Base-by-base conservation (phyloP, 2,888 invertebrate genomes). In the Margaritifera margaritifera region DNA sequence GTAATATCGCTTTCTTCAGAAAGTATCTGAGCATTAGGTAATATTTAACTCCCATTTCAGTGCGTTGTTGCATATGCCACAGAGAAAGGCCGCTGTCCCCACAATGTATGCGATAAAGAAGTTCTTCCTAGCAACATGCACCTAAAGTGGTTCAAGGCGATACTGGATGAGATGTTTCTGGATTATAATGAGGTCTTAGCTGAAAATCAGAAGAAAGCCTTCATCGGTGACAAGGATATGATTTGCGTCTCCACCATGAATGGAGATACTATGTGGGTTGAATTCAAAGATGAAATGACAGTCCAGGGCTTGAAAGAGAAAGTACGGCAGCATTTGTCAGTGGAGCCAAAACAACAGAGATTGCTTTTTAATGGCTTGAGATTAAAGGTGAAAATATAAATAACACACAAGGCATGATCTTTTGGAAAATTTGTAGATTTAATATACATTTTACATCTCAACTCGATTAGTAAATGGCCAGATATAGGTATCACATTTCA, bases 181-280 rank as follows among this genome's bases (percentile, higher is more conserved):
- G 56, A 64, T 42, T 64, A 64, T 27, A 27, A 11, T 25, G 42
- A 64, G 24, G 64, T 64, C 15, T 31, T 24, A 24, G 22, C 55
- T 22, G 42, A 42, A 42, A 42, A 42, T 42, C 42, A 42, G 42
- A 42, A 42, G 42, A 42, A 42, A 11, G 42, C 42, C 42, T 42
- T 42, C 42, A 42, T 11, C 42, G 15, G 11, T 15, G 42, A 42
- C 11, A 42, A 42, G 11, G 42, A 42, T 42, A 42, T 42, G 42
- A 11, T 42, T 42, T 42, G 42, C 11, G 42, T 42, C 42, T 42
- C 42, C 42, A 15, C 42, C 42, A 42, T 62, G 20, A 62, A 27
- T 20, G 62, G 62, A 19, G 62, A 62, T 62, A 62, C 62, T 4
- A 27, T 27, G 19, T 62, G 62, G 62, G 15, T 62, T 25, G 53